Conservation (phyloP, 2,113 vertebrate species). For the Neolamprologus modestus region DNA sequence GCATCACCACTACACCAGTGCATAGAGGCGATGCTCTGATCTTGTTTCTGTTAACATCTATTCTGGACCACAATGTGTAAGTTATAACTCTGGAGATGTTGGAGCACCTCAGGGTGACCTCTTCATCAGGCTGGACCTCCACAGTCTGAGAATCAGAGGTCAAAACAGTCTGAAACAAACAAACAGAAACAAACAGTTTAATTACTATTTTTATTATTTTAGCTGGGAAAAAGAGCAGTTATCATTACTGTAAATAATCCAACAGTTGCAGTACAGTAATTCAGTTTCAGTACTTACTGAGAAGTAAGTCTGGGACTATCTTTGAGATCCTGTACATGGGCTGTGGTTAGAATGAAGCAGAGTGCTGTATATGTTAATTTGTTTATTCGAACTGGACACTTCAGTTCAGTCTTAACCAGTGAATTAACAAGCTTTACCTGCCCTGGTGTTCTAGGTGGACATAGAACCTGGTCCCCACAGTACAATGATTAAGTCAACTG, state of each 20-base stretch:
- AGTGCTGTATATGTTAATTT: neutral
- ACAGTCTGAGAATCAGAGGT: neutral
- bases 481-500: neutral
- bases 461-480: fast-evolving
- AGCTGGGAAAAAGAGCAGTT: neutral
- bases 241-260: fast-evolving
- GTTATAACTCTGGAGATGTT: neutral
- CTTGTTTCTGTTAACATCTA: neutral
- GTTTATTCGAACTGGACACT: fast-evolving
- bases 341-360: neutral
- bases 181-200: neutral
- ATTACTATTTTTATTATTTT: neutral
- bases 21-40: neutral
- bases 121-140: neutral
- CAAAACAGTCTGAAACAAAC: neutral
- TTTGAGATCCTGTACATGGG: neutral
- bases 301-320: neutral
- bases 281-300: neutral
- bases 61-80: neutral
- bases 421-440: fast-evolving
- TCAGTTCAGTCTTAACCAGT: neutral
- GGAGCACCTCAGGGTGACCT: neutral
- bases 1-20: fast-evolving
- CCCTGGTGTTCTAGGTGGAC: neutral
- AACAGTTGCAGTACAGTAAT: fast-evolving